phyloP scores from a whole-genome alignment of 2,113 vertebrate genomes.

The Phylloscopus whistleri region DNA sequence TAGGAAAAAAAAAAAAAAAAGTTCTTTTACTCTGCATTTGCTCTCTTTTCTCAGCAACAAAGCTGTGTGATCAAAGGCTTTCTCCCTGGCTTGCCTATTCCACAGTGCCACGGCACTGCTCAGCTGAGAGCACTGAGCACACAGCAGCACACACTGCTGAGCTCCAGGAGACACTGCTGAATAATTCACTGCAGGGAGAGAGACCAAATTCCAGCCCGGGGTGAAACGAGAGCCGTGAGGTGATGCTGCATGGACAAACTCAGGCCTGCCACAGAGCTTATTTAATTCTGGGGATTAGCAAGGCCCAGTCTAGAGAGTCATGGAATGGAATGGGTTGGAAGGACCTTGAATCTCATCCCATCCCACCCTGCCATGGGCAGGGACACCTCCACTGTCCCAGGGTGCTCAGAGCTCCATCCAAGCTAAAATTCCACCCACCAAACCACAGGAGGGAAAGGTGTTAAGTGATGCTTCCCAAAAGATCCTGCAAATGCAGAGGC shows the following conservation, averaged over 20 bases:
- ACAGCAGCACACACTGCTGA: not conserved
- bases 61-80: slow-evolving; percentile 18
- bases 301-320: rapidly evolving
- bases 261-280: rapidly evolving
- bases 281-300: not conserved
- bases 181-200: not conserved
- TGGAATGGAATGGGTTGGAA: not conserved
- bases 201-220: not conserved
- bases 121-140: not conserved
- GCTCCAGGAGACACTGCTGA: not conserved
- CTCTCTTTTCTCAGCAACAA: not conserved
- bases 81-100: not conserved
- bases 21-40: not conserved
- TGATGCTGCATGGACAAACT: not conserved
- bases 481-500: rapidly evolving
- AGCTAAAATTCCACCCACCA: not conserved
- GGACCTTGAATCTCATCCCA: not conserved
- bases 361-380: not conserved
- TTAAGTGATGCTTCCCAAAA: rapidly evolving
- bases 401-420: not conserved
- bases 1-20: not conserved
- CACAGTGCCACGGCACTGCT: not conserved
- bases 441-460: not conserved
- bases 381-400: not conserved
- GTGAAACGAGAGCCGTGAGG: not conserved